Percentiles rank a stretch among this genome's conserved stretches.
These are phyloP conservation scores for Siniperca scherzeri DNA, from an alignment of 2,797 vertebrate species.

Conservation along the genomic window DNA sequence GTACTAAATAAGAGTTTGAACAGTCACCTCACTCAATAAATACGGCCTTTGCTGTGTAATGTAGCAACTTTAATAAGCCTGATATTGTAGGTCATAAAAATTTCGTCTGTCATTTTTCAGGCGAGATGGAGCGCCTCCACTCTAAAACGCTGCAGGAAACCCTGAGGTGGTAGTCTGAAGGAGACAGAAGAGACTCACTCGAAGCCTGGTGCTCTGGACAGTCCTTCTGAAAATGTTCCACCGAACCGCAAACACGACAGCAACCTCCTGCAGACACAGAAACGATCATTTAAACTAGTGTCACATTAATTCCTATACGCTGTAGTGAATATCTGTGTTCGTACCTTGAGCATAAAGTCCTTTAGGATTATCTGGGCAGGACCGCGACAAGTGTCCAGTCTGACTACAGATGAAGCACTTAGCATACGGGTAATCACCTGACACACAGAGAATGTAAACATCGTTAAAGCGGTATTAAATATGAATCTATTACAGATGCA, in stretches of 20 bases:
- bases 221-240: slow-evolving; percentile 95
- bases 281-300: accelerated
- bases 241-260: slow-evolving; percentile 95
- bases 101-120: no score
- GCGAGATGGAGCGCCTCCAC: no score
- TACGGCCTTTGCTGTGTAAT: no score
- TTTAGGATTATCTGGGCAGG: slow-evolving; percentile 95
- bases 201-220: slow-evolving; percentile 91
- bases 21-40: no score
- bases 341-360: slow-evolving; percentile 94
- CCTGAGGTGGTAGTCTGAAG: not conserved
- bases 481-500: not conserved
- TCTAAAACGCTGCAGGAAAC: no score
- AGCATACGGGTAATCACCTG: slow-evolving; percentile 94
- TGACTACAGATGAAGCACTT: slow-evolving; percentile 97
- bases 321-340: not conserved
- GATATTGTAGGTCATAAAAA: no score
- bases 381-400: slow-evolving; percentile 93
- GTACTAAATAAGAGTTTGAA: no score
- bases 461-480: not conserved
- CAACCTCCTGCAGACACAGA: slow-evolving; percentile 86
- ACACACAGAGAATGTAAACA: slow-evolving; percentile 31
- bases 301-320: accelerated
- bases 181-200: slow-evolving; percentile 81
- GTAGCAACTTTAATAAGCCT: no score